A percentile compares a stretch with the other conserved stretches of the same genome.
Conservation (phyloP, 2,888 invertebrate species). For the Lithophane ornitopus region DNA sequence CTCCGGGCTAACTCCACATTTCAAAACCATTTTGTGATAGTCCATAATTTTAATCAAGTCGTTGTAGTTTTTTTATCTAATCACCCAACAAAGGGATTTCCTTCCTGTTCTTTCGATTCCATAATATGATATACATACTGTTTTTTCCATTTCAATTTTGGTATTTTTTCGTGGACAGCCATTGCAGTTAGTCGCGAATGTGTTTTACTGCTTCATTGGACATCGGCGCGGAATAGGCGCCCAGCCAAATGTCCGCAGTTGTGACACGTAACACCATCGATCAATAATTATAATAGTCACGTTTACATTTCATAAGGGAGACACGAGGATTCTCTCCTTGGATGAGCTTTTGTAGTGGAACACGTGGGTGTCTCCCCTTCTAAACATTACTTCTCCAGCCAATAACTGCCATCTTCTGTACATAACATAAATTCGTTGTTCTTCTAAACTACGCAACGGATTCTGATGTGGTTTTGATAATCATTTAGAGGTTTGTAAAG, state of each 20-base stretch:
- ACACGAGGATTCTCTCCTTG: not conserved
- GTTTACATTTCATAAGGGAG: constrained; percentile 1
- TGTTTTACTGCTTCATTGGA: constrained; percentile 35
- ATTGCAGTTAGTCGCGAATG: constrained; percentile 14
- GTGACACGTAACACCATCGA: constrained; percentile 22
- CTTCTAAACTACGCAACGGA: not conserved
- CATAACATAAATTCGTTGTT: not conserved
- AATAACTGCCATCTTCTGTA: too few relatives aligned
- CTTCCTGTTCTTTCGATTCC: not conserved
- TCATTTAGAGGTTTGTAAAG: too few relatives aligned
- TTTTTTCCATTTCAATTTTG: constrained; percentile 2
- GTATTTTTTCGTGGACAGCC: not conserved
- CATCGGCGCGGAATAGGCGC: constrained; percentile 24
- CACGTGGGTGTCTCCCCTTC: not conserved
- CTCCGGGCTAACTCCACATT: not conserved
- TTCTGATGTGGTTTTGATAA: not conserved
- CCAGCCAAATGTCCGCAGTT: constrained; percentile 36
- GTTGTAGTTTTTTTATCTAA: not conserved
- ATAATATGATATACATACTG: not conserved
- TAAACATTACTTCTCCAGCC: not conserved
- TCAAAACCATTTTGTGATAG: not conserved
- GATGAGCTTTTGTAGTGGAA: not conserved
- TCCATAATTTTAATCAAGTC: not conserved
- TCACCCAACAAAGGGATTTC: not conserved
- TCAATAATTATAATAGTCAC: constrained; percentile 16